Evolutionary conservation across 2,888 invertebrate genomes (phyloP), one percentile per base, ranked within the genome.

Genomic region (Platycheirus albimanus): DNA sequence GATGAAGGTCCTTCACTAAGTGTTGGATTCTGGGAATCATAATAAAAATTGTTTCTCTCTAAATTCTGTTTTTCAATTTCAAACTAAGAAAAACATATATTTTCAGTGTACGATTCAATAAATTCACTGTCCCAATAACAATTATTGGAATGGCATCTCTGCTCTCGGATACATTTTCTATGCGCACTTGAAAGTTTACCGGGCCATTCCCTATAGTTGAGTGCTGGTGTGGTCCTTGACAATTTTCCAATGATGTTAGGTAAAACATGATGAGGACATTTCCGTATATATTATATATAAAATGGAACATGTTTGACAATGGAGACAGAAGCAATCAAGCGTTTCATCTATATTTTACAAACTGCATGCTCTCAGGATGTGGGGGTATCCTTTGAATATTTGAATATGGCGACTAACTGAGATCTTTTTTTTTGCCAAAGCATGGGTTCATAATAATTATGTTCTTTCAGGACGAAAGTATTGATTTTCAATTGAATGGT

Each of bases 261-360:
- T 58, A 74, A 47, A 76, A 67, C 66, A 13, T 66, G 61, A 80
- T 80, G 45, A 71, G 52, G 66, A 51, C 71, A 64, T 51, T 45
- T 28, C 13, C 33, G 36, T 15, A 6, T 33, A 33, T 33, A 13
- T n/a, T n/a, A n/a, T 56, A 66, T 8, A 3, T 11, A 1, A 30
- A 13, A 28, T 2, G 11, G 36, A 54, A 54, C 49, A 47, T 58
- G 45, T 13, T 63, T 13, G 8, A 56, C 10, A 11, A 36, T 30
- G 13, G 10, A 8, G 20, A 24, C 0, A 15, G 19, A 43, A 15
- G 6, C 49, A 80, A 61, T 75, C 80, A 61, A 66, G 64, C 17
- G 70, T 20, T 30, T 61, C 58, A 41, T 24, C 58, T 70, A 49
- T 0, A 28, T 36, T 56, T 54, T 38, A 28, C 54, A 24, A 54